Percentiles rank a stretch among this genome's conserved stretches.
phyloP scores from a whole-genome alignment of 1,140 invertebrate species.

The Cecropterus lyciades region DNA sequence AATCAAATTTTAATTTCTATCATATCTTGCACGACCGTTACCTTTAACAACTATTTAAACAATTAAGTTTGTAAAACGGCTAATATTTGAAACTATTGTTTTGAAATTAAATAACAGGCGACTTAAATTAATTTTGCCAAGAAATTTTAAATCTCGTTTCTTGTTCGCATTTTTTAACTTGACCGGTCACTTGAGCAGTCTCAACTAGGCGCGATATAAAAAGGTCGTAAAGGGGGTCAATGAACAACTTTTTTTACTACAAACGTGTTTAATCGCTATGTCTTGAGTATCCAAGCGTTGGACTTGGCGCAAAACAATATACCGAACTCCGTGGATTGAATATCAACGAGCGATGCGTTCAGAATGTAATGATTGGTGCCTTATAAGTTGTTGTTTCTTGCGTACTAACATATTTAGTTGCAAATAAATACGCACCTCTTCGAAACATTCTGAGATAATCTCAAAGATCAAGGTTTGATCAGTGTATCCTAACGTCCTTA shows the following conservation, averaged over 20 bases:
- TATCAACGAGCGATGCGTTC: neutral
- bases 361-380: neutral
- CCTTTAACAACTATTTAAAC: too few species aligned
- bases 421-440: too few species aligned
- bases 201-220: constrained; percentile 4
- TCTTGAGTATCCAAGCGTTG: neutral
- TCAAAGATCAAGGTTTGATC: too few species aligned
- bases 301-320: constrained; percentile 16
- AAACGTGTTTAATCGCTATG: constrained; percentile 20
- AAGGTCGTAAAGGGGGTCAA: constrained; percentile 16
- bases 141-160: neutral
- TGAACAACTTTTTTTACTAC: constrained; percentile 17
- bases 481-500: too few species aligned
- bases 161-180: constrained; percentile 5
- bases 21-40: too few species aligned
- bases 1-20: too few species aligned
- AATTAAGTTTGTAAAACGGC: too few species aligned
- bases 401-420: too few species aligned
- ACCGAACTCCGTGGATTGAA: neutral
- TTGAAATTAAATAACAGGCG: too few species aligned
- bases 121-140: neutral
- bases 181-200: constrained; percentile 18
- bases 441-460: too few species aligned
- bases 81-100: too few species aligned
- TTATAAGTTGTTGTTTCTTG: neutral